Conservation (phyloP, 2,888 invertebrate genomes). For the Drosophila tripunctata region DNA sequence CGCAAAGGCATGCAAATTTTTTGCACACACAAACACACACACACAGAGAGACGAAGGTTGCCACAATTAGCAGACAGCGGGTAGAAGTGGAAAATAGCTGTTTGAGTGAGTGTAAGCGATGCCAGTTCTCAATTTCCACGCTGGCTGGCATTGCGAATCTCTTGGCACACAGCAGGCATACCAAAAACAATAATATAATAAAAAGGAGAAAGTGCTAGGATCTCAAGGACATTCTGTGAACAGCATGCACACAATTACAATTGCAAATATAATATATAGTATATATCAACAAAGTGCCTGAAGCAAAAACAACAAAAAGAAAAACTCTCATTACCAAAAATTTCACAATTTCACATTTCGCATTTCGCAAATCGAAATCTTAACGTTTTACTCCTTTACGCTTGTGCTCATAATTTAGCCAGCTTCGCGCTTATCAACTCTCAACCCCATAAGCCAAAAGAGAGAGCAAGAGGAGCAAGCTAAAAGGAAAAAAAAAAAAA, state of each 20-base stretch:
- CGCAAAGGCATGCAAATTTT: constrained; percentile 72
- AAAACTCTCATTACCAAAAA: constrained; percentile 58
- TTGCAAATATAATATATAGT: no score
- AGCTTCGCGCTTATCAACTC: constrained; percentile 62
- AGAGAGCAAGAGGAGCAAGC: neutral
- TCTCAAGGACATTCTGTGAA: constrained; percentile 49
- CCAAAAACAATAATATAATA: no score
- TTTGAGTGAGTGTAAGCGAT: constrained; percentile 49
- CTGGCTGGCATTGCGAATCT: constrained; percentile 52
- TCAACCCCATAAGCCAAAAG: constrained; percentile 33
- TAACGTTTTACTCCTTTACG: constrained; percentile 35
- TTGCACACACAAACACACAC: constrained; percentile 24
- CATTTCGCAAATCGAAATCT: constrained; percentile 1
- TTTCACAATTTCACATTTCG: constrained; percentile 47
- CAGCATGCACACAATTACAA: constrained; percentile 47
- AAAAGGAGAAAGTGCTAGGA: constrained; percentile 59
- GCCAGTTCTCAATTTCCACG: constrained; percentile 45
- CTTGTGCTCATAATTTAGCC: constrained; percentile 51
- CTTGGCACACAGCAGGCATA: constrained; percentile 49
- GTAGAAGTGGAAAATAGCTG: constrained; percentile 15
- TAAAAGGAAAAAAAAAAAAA: constrained; percentile 19
- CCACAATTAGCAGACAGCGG: constrained; percentile 57
- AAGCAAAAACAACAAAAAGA: constrained; percentile 19
- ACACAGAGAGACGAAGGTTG: neutral
- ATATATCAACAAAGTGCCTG: constrained; percentile 19